These are phyloP conservation scores for Halisarca cf. caerulea DNA, from an alignment of 37 sponge, comb jelly and placozoan genomes.

Conservation along the genomic window DNA sequence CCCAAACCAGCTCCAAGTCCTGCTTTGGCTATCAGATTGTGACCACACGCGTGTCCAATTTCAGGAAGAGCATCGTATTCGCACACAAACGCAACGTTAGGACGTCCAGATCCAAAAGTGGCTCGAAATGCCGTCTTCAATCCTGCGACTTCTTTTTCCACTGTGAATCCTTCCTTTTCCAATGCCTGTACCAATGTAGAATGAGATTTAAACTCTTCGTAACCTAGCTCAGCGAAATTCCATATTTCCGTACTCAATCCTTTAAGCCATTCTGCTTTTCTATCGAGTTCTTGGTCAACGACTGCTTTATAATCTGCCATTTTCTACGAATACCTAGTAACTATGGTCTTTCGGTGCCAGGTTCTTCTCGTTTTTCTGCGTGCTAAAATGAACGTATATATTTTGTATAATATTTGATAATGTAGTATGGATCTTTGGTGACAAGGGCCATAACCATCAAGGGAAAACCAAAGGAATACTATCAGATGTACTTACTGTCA, in stretches of 20 bases:
- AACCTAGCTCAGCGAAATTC: constrained; percentile 54
- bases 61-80: constrained; percentile 91
- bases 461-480: too few species aligned
- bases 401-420: too few species aligned
- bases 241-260: constrained; percentile 42
- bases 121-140: constrained; percentile 82
- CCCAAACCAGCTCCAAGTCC: constrained; percentile 83
- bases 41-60: constrained; percentile 91
- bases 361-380: too few species aligned
- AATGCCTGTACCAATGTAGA: constrained; percentile 45
- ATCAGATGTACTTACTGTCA: too few species aligned
- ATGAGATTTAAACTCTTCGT: constrained; percentile 55
- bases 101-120: constrained; percentile 60
- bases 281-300: neutral
- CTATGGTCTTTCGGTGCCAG: too few species aligned
- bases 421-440: too few species aligned
- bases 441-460: too few species aligned
- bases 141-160: constrained; percentile 53
- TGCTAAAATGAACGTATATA: too few species aligned
- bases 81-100: constrained; percentile 76
- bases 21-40: constrained; percentile 87
- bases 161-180: constrained; percentile 66
- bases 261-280: constrained; percentile 10
- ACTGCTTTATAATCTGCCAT: too few species aligned
- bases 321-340: too few species aligned